Conservation (phyloP, 2,797 vertebrate species). For the Myotis myotis region DNA sequence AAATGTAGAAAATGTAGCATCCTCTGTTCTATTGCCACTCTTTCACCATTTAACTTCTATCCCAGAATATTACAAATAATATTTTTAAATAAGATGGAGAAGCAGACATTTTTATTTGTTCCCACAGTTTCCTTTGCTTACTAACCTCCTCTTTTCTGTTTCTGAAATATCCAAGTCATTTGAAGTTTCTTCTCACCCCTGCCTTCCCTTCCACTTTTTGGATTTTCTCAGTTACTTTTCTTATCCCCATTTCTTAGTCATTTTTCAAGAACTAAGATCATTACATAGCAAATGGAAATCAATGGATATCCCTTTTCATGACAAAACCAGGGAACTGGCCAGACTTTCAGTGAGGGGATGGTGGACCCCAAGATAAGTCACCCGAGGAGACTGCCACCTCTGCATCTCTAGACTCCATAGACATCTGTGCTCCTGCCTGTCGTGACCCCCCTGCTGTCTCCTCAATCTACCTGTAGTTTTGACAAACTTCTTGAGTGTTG, state of each 20-base stretch:
- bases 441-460: neutral
- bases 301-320: neutral
- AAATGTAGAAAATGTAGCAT: constrained; percentile 25
- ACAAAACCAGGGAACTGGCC: neutral
- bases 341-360: neutral
- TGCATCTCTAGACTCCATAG: neutral
- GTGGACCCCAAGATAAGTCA: neutral
- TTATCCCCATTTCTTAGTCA: neutral
- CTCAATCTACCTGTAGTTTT: neutral
- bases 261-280: constrained; percentile 20
- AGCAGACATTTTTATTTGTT: neutral
- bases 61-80: neutral
- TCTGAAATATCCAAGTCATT: neutral
- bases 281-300: neutral
- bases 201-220: neutral
- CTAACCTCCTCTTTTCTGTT: constrained; percentile 17
- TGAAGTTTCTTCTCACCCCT: neutral
- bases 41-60: neutral
- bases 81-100: constrained; percentile 17
- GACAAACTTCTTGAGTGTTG: neutral
- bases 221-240: neutral
- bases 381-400: neutral
- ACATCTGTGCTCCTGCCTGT: neutral
- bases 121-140: constrained; percentile 10
- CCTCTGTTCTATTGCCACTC: neutral